phyloP scores from a whole-genome alignment of 2,888 invertebrate species.

The Subacronicta megacephala region DNA sequence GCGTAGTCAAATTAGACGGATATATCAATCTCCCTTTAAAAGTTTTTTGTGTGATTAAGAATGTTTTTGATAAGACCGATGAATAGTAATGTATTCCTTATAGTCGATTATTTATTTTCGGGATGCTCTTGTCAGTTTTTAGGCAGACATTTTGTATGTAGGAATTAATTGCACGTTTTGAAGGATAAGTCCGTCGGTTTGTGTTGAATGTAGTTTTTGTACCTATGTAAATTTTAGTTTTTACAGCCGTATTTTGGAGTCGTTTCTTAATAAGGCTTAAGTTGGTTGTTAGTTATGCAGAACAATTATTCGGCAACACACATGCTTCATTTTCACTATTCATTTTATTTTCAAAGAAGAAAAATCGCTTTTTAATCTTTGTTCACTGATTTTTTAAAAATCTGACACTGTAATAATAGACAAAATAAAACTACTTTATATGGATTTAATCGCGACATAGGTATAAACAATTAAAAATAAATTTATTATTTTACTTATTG shows the following conservation, averaged over 20 bases:
- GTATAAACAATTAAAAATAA: no score
- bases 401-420: no score
- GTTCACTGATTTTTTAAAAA: no score
- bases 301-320: conserved; percentile 1
- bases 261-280: conserved; percentile 41
- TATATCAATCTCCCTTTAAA: conserved; percentile 82
- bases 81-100: conserved; percentile 69
- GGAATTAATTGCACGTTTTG: conserved; percentile 53
- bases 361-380: no score
- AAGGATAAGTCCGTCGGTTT: conserved; percentile 38
- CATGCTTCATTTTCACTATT: not conserved
- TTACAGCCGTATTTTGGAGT: conserved; percentile 30
- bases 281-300: conserved; percentile 17
- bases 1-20: conserved; percentile 87
- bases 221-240: conserved; percentile 47
- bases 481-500: no score
- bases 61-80: conserved; percentile 69
- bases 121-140: conserved; percentile 67
- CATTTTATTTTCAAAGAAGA: no score
- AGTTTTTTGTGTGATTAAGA: conserved; percentile 66
- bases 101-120: conserved; percentile 51
- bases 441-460: no score
- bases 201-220: conserved; percentile 20
- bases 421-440: no score
- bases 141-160: conserved; percentile 45